Percentiles rank a stretch among this genome's conserved stretches.
These are phyloP conservation scores for Drosophila dunni DNA, from an alignment of 1,140 invertebrate species.

Conservation along the genomic window DNA sequence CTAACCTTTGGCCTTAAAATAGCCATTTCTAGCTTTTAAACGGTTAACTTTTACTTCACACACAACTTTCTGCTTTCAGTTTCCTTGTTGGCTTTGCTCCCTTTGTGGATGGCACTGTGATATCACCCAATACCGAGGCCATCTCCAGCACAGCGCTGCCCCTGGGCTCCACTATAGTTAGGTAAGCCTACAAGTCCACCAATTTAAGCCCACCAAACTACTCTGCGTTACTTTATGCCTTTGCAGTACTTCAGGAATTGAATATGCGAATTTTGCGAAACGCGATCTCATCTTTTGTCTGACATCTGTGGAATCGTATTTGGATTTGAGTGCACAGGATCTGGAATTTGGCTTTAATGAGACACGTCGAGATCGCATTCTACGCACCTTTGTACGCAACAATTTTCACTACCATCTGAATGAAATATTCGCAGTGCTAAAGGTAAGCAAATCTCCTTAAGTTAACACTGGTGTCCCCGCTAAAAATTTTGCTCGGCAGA, in stretches of 20 bases:
- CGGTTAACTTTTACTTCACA: too few species aligned
- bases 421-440: constrained; percentile 95
- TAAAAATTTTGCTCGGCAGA: constrained; percentile 79
- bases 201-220: constrained; percentile 42
- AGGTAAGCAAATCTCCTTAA: constrained; percentile 73
- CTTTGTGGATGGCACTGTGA: constrained; percentile 93
- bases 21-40: too few species aligned
- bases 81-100: constrained; percentile 95
- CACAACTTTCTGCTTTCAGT: constrained; percentile 62
- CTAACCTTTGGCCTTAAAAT: too few species aligned
- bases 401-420: constrained; percentile 95
- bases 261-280: constrained; percentile 93
- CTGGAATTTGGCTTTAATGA: constrained; percentile 94
- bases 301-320: constrained; percentile 90
- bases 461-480: too few species aligned
- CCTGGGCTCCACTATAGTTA: constrained; percentile 83
- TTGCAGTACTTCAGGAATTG: constrained; percentile 88
- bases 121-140: constrained; percentile 86
- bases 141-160: constrained; percentile 77
- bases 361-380: constrained; percentile 91
- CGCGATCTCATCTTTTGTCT: constrained; percentile 91
- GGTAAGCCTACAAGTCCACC: constrained; percentile 42
- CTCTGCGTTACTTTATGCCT: not conserved
- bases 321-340: constrained; percentile 91
- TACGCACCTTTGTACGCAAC: constrained; percentile 94